phyloP scores from a whole-genome alignment of 2,797 vertebrate genomes.

The Gobionotothen gibberifrons region DNA sequence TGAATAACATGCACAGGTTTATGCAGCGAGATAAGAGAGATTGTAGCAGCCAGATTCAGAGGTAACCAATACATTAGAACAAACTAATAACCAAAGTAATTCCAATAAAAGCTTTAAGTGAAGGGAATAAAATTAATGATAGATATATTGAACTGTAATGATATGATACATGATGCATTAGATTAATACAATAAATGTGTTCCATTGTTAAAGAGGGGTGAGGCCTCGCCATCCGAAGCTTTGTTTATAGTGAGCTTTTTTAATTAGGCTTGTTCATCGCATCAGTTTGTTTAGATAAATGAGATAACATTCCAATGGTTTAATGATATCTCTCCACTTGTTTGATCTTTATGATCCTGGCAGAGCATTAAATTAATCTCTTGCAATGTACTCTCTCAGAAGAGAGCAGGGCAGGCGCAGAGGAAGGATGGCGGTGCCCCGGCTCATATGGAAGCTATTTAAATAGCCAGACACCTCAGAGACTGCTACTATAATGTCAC shows the following conservation, averaged over 20 bases:
- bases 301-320: constrained; percentile 92
- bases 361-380: constrained; percentile 96
- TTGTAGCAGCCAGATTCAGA: constrained; percentile 96
- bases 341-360: constrained; percentile 96
- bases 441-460: constrained; percentile 70
- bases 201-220: constrained; percentile 89
- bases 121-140: constrained; percentile 99
- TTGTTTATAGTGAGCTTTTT: constrained; percentile 96
- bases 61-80: constrained; percentile 99
- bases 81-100: constrained; percentile 99
- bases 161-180: constrained; percentile 99
- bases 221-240: constrained; percentile 86
- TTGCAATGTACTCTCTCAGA: constrained; percentile 83
- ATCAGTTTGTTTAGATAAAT: constrained; percentile 99
- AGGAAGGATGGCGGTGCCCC: constrained; percentile 62
- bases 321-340: constrained; percentile 97
- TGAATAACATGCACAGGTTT: constrained; percentile 99
- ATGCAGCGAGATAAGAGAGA: constrained; percentile 99
- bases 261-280: constrained; percentile 97
- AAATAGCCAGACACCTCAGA: constrained; percentile 74
- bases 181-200: constrained; percentile 98
- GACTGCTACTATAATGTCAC: constrained; percentile 69
- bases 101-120: constrained; percentile 99
- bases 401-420: constrained; percentile 53
- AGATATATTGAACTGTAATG: constrained; percentile 99